Evolutionary conservation across 2,888 invertebrate genomes (phyloP).

Genomic region (Lasius platythorax): DNA sequence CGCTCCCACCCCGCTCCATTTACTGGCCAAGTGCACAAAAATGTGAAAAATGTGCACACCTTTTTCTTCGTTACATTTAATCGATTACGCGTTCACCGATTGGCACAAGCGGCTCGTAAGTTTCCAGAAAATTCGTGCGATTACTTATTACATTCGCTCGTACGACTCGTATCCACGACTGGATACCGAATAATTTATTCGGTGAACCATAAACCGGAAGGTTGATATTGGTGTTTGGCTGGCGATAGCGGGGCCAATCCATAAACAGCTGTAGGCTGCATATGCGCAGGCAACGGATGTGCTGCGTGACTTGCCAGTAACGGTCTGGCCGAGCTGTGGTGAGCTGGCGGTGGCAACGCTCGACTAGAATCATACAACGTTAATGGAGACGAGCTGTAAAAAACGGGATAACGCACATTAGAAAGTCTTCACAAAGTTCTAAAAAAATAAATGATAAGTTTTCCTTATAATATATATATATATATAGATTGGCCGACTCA

Average conservation of each 20-base stretch:
- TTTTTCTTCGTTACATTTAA: slow-evolving; percentile 26
- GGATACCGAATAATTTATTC: slow-evolving; percentile 86
- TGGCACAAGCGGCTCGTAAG: slow-evolving; percentile 52
- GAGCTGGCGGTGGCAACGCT: slow-evolving; percentile 93
- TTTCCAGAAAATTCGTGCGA: slow-evolving; percentile 51
- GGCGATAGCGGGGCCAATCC: slow-evolving; percentile 91
- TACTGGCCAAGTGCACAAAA: slow-evolving; percentile 34
- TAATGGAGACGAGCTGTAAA: slow-evolving; percentile 85
- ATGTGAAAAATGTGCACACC: slow-evolving; percentile 10
- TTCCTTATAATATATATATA: slow-evolving; percentile 38
- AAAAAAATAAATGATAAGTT: slow-evolving; percentile 65
- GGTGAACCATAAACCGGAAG: slow-evolving; percentile 92
- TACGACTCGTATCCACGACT: slow-evolving; percentile 20
- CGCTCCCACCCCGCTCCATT: background rate
- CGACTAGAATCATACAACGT: slow-evolving; percentile 87
- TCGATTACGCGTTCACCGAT: slow-evolving; percentile 35
- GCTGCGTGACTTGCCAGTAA: slow-evolving; percentile 90
- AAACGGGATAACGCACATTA: slow-evolving; percentile 80
- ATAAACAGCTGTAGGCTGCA: slow-evolving; percentile 90
- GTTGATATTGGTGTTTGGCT: slow-evolving; percentile 90
- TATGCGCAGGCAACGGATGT: slow-evolving; percentile 93
- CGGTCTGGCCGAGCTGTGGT: slow-evolving; percentile 92
- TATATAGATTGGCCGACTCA: slow-evolving; percentile 5
- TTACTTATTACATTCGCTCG: slow-evolving; percentile 37
- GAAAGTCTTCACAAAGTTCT: slow-evolving; percentile 73